A percentile compares a stretch with the other conserved stretches of the same genome.
Conservation (phyloP, 2,797 vertebrate species). For the Poecilia gillii region DNA sequence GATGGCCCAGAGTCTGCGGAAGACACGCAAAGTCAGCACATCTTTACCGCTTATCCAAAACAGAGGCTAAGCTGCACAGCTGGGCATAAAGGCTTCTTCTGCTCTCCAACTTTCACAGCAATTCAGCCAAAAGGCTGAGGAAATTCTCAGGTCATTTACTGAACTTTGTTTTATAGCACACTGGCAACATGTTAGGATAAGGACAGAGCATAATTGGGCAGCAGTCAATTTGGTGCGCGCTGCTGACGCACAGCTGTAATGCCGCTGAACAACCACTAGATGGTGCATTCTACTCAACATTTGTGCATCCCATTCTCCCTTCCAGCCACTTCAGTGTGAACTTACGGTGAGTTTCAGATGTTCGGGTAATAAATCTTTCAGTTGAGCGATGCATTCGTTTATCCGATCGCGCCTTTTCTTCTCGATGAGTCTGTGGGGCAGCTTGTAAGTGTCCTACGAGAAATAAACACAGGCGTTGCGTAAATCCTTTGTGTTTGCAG, state of each 20-base stretch:
- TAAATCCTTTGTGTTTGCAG: constrained; percentile 25
- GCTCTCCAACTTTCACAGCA: neutral
- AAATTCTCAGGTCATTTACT: neutral
- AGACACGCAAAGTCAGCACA: constrained; percentile 69
- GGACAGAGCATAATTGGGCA: neutral
- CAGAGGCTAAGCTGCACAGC: constrained; percentile 5
- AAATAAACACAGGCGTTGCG: constrained; percentile 16
- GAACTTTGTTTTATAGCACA: neutral
- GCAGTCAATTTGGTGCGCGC: neutral
- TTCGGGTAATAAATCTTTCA: constrained; percentile 97
- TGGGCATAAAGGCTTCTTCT: neutral
- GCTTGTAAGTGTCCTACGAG: constrained; percentile 94
- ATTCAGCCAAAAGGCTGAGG: neutral
- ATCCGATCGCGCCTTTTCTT: constrained; percentile 99
- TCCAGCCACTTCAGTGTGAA: constrained; percentile 18
- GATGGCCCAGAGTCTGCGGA: constrained; percentile 93
- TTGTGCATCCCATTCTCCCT: constrained; percentile 14
- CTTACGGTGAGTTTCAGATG: constrained; percentile 98
- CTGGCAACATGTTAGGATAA: neutral
- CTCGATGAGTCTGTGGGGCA: constrained; percentile 96
- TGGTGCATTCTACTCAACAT: constrained; percentile 44
- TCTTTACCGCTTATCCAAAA: constrained; percentile 47
- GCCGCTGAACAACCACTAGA: constrained; percentile 42
- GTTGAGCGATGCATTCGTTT: constrained; percentile 97
- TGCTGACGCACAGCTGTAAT: constrained; percentile 62